These are phyloP conservation scores for Lepus americanus DNA, from an alignment of 2,113 vertebrate genomes.

Conservation along the genomic window DNA sequence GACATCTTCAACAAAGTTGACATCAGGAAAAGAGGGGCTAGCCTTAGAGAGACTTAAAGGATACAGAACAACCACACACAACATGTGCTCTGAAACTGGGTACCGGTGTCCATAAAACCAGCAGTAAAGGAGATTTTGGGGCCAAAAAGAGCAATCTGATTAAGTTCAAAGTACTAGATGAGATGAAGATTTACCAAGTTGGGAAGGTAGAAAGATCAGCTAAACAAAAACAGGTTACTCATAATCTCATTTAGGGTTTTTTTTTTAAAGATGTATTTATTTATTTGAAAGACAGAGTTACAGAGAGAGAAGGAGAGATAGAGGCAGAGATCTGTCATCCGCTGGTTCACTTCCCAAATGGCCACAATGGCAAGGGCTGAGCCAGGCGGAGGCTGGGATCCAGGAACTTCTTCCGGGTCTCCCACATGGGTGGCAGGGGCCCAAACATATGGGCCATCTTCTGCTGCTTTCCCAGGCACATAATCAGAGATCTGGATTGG, in stretches of 20 bases:
- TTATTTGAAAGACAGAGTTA: no score
- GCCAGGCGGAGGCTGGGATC: no score
- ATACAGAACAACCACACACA: conserved; percentile 31
- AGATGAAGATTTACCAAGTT: conserved; percentile 51
- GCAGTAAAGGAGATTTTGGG: conserved; percentile 26
- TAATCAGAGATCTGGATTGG: no score
- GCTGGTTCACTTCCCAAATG: no score
- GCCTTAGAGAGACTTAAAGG: not conserved
- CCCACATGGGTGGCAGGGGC: no score
- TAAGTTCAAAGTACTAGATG: conserved; percentile 47
- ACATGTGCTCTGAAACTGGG: conserved; percentile 15
- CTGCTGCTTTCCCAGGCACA: no score
- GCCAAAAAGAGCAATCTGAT: conserved; percentile 52
- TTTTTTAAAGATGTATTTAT: not conserved
- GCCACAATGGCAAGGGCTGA: no score
- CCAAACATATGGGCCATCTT: no score
- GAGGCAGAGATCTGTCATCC: no score
- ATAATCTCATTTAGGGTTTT: not conserved
- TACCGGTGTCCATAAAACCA: conserved; percentile 42
- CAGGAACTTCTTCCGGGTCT: no score
- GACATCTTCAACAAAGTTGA: not conserved
- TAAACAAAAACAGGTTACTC: conserved; percentile 36
- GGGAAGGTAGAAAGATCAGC: not conserved
- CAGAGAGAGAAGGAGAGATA: no score
- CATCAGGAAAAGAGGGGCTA: not conserved